Evolutionary conservation across 2,888 invertebrate species (phyloP).

Genomic region (Ganaspis brasiliensis): DNA sequence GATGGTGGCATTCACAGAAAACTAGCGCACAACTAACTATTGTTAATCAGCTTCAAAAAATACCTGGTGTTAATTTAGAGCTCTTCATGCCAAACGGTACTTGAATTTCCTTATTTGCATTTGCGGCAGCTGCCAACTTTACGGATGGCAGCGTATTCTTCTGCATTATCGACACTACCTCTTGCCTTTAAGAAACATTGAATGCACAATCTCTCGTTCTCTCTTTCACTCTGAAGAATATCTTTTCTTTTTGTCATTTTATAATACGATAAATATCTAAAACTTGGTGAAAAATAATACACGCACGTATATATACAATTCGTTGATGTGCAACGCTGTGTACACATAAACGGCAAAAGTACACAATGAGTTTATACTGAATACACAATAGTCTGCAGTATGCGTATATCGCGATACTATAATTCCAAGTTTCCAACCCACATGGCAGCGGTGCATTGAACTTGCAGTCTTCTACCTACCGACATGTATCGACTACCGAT

Average conservation of each 20-base stretch:
- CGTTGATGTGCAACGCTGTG: background rate
- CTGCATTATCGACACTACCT: conserved; percentile 27
- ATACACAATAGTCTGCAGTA: conserved; percentile 1
- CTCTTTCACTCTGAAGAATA: background rate
- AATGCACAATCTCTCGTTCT: conserved; percentile 31
- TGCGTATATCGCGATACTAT: conserved; percentile 6
- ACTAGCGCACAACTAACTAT: background rate
- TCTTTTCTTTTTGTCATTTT: conserved; percentile 19
- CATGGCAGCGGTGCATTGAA: conserved; percentile 36
- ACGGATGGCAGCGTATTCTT: conserved; percentile 16
- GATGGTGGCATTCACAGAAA: background rate
- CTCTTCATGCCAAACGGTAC: conserved; percentile 33
- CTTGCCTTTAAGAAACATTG: background rate
- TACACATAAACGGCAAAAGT: background rate
- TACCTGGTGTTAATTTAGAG: background rate
- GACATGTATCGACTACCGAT: conserved; percentile 34
- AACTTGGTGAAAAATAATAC: background rate
- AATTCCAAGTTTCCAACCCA: conserved; percentile 39
- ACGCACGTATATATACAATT: background rate
- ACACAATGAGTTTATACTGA: background rate
- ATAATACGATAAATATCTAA: conserved; percentile 22
- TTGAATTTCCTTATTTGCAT: conserved; percentile 29
- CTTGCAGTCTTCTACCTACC: conserved; percentile 26
- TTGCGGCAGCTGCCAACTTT: conserved; percentile 21
- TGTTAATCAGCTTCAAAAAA: conserved; percentile 30